Evolutionary conservation across 2,113 vertebrate species (phyloP), one percentile per base, ranked within the genome.

Genomic region (Lophius piscatorius): DNA sequence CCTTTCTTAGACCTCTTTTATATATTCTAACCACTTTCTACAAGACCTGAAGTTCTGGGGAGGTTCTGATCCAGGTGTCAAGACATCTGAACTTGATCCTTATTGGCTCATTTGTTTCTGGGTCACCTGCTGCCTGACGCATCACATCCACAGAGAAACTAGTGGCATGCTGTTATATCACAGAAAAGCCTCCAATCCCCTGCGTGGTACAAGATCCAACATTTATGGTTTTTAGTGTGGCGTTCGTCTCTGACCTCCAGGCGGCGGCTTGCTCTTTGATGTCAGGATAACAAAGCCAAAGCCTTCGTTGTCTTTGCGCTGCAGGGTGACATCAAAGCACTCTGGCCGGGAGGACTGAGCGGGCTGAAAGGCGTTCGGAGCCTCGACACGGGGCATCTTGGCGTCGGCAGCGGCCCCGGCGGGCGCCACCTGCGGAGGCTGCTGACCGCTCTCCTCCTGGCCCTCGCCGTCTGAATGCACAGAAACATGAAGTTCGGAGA

Each of bases 231-330:
- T 3, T 8, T 6, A 21, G 12, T 28, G 12, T 18, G 26, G 12
- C 12, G n/a, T 33, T 5, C 13, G 5, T 41, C 4, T 31, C 93
- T 92, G 63, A 98, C 97, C 96, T 80, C 96, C 95, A 2, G 95
- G 95, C 6, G 97, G 95, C 21, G 96, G 96, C 72, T 96, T 99
- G 90, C 85, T 97, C 87, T 99, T 99, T 1, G 97, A 98, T 9
- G 97, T 99, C 64, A 98, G 95, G 81, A 99, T 99, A 76, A 99
- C 96, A 0, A 98, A 99, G 21, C 97, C 97, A 45, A 99, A 99
- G 4, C 97, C 97, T 78, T 99, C 96, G 0, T 92, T 96, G 81
- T 98, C 97, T 67, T 90, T 95, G 39, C 96, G 88, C 51, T 98
- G 95, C 70, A 99, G 88, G n/a, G 91, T 81, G 39, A 99, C 89